These are phyloP conservation scores for Sycophaga agraensis DNA, from an alignment of 1,140 invertebrate genomes.

Conservation along the genomic window DNA sequence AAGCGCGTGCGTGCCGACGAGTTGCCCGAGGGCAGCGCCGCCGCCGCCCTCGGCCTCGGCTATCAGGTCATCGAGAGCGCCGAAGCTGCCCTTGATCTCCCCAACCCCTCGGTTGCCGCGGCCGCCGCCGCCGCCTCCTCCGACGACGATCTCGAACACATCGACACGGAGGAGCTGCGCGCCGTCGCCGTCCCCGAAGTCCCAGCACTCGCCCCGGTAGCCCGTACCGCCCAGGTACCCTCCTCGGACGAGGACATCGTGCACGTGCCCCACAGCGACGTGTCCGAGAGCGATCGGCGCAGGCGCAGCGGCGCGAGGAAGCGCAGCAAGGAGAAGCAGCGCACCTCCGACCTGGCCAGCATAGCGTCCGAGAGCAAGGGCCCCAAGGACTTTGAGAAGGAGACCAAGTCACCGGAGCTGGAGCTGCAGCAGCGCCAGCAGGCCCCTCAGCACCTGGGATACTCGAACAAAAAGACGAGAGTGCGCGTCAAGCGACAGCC, in stretches of 20 bases:
- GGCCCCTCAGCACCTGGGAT: neutral
- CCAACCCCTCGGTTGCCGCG: neutral
- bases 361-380: too few species aligned
- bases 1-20: neutral
- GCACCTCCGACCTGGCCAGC: neutral
- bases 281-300: neutral
- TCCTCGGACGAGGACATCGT: slow-evolving; percentile 50
- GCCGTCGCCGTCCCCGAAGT: too few species aligned
- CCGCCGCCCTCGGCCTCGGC: neutral
- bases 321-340: slow-evolving; percentile 20
- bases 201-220: neutral
- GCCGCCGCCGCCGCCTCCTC: slow-evolving; percentile 33
- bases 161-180: slow-evolving; percentile 8
- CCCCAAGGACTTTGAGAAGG: neutral
- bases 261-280: slow-evolving; percentile 33
- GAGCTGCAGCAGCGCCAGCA: neutral
- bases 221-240: neutral
- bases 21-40: neutral
- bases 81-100: neutral
- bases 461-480: slow-evolving; percentile 29
- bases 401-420: neutral
- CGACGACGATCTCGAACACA: slow-evolving; percentile 52
- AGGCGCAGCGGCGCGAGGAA: neutral
- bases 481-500: slow-evolving; percentile 29
- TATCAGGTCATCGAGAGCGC: slow-evolving; percentile 4